phyloP scores from a whole-genome alignment of 2,888 invertebrate species.

The Mesodorylaimus sp. region DNA sequence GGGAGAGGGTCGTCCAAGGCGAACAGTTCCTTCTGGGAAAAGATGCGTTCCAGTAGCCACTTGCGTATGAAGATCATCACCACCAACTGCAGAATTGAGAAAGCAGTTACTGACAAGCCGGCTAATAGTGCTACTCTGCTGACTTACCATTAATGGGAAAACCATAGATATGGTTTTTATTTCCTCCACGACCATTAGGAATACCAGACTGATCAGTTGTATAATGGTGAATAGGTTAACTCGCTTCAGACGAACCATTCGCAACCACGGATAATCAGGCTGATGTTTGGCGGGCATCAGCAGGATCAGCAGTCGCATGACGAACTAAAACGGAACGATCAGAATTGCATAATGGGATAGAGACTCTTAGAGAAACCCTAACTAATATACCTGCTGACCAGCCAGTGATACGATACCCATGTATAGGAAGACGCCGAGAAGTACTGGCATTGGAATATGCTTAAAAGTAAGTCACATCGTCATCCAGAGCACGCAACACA shows the following conservation, averaged over 20 bases:
- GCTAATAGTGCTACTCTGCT: background rate
- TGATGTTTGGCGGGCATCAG: constrained; percentile 28
- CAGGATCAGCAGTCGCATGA: constrained; percentile 22
- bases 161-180: constrained; percentile 20
- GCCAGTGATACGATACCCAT: constrained; percentile 35
- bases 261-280: constrained; percentile 24
- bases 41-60: constrained; percentile 4
- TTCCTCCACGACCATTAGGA: constrained; percentile 33
- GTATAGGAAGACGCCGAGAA: constrained; percentile 37
- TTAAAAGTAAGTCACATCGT: constrained; percentile 28
- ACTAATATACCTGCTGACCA: constrained; percentile 18
- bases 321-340: constrained; percentile 18
- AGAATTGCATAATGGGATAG: no score
- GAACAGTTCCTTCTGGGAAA: constrained; percentile 8
- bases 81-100: constrained; percentile 2
- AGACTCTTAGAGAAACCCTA: no score
- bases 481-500: no score
- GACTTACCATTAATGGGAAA: constrained; percentile 21
- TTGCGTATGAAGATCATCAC: constrained; percentile 9
- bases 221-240: constrained; percentile 36
- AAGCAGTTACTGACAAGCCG: background rate
- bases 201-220: constrained; percentile 32
- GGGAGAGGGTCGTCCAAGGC: constrained; percentile 10
- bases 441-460: constrained; percentile 34
- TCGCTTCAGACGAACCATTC: constrained; percentile 21